Percentiles rank a stretch among this genome's conserved stretches.
phyloP scores from a whole-genome alignment of 2,797 vertebrate genomes.

The Bryconaethiops microstoma region DNA sequence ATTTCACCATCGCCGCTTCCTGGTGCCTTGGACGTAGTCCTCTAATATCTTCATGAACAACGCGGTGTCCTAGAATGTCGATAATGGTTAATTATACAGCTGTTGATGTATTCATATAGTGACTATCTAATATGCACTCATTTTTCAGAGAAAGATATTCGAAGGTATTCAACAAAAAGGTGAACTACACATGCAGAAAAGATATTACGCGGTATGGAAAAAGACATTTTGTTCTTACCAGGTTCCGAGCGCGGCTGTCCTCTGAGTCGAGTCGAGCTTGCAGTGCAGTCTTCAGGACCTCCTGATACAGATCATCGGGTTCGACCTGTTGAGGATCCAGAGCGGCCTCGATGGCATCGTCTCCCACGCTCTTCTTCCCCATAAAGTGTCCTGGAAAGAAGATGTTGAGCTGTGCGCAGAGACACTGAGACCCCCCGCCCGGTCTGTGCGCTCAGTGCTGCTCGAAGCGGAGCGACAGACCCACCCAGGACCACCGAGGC shows the following conservation, averaged over 20 bases:
- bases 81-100: conserved; percentile 26
- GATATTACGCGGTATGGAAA: not conserved
- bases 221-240: conserved; percentile 71
- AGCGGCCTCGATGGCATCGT: conserved; percentile 60
- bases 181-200: not conserved
- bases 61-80: conserved; percentile 72
- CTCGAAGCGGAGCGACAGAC: too few relatives aligned
- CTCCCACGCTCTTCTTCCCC: conserved; percentile 89
- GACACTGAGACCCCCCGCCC: not conserved
- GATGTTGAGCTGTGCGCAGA: not conserved
- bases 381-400: conserved; percentile 86
- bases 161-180: not conserved
- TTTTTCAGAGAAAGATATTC: too few relatives aligned
- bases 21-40: conserved; percentile 72
- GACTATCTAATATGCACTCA: not conserved
- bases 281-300: conserved; percentile 80
- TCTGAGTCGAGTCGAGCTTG: conserved; percentile 74
- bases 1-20: conserved; percentile 66
- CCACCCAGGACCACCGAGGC: too few relatives aligned
- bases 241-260: conserved; percentile 62
- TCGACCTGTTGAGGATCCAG: conserved; percentile 68
- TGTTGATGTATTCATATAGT: not conserved
- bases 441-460: not conserved
- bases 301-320: conserved; percentile 73
- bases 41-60: conserved; percentile 78